These are phyloP conservation scores for Octodon degus DNA, from an alignment of 2,113 vertebrate genomes.

Conservation along the genomic window DNA sequence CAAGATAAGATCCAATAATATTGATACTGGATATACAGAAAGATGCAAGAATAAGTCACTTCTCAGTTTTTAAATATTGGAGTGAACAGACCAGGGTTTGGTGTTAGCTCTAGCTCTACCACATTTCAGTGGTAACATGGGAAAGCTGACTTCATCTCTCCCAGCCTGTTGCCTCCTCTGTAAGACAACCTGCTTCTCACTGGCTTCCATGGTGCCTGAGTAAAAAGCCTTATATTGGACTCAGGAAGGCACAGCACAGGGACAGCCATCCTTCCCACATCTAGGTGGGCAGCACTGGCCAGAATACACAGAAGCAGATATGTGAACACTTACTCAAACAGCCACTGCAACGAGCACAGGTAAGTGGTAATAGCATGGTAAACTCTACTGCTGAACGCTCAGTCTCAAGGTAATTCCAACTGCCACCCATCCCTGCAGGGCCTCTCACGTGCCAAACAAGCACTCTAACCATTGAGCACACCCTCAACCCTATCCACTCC, in stretches of 20 bases:
- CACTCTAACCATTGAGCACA: not conserved
- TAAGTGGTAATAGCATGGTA: not conserved
- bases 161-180: not conserved
- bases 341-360: not conserved
- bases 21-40: not conserved
- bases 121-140: not conserved
- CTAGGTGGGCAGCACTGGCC: not conserved
- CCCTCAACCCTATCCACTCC: not conserved
- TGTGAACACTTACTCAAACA: not conserved
- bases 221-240: not conserved
- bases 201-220: not conserved
- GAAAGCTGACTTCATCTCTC: not conserved
- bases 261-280: not conserved
- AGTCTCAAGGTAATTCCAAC: not conserved
- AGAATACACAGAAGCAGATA: not conserved
- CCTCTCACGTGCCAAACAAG: not conserved
- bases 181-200: not conserved
- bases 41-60: not conserved
- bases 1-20: not conserved
- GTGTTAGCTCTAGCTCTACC: not conserved
- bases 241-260: not conserved
- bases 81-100: conserved; percentile 2
- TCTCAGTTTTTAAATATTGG: not conserved
- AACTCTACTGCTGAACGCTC: not conserved
- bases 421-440: not conserved